A percentile compares a stretch with the other conserved stretches of the same genome.
Conservation (phyloP, 2,888 invertebrate species). For the Embidobia sp. region DNA sequence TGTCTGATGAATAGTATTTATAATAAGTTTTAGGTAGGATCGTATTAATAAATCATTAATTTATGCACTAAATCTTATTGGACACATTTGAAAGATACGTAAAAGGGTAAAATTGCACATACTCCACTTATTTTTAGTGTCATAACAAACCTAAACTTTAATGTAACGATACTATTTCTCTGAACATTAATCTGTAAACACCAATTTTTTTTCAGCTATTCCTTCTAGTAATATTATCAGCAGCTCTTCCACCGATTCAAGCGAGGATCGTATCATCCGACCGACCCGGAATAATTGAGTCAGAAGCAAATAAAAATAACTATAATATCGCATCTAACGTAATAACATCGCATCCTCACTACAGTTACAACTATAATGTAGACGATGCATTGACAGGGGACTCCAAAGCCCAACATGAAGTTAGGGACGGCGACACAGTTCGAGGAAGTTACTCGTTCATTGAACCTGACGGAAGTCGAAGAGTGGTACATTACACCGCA, state of each 20-base stretch:
- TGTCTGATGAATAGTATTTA: too few species aligned
- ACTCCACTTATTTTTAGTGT: too few species aligned
- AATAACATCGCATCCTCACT: constrained; percentile 23
- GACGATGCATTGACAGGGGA: constrained; percentile 16
- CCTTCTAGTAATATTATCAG: constrained; percentile 9
- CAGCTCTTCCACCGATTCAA: background rate
- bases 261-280: constrained; percentile 24
- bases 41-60: too few species aligned
- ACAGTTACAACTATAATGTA: constrained; percentile 44
- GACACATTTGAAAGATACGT: too few species aligned
- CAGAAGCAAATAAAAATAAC: constrained; percentile 1
- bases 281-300: background rate
- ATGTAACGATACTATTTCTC: too few species aligned
- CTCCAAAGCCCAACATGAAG: constrained; percentile 55
- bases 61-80: too few species aligned
- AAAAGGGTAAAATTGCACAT: too few species aligned
- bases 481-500: constrained; percentile 70
- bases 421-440: constrained; percentile 69
- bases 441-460: constrained; percentile 69
- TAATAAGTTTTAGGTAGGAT: too few species aligned
- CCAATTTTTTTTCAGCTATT: constrained; percentile 22
- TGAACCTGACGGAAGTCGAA: constrained; percentile 69
- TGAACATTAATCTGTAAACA: background rate
- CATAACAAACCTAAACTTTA: too few species aligned
- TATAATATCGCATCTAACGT: too few species aligned